A percentile compares a stretch with the other conserved stretches of the same genome.
phyloP scores from a whole-genome alignment of 2,888 invertebrate species.

The Matsumyia berberina region DNA sequence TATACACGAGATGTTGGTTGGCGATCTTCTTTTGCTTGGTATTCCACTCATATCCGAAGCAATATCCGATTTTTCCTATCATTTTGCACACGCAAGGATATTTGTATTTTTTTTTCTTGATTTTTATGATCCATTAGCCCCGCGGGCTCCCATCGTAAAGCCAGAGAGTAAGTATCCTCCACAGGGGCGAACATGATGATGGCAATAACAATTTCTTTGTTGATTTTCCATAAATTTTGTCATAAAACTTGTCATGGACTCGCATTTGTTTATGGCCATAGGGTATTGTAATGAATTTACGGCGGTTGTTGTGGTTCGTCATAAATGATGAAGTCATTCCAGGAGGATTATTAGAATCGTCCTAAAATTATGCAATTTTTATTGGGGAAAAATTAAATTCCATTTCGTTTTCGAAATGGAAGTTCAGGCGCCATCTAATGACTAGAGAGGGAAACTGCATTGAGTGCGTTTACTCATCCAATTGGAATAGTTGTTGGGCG shows the following conservation, averaged over 20 bases:
- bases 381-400: neutral
- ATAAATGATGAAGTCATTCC: neutral
- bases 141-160: neutral
- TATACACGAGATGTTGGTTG: constrained; percentile 2
- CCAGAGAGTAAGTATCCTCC: neutral
- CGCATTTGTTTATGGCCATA: neutral
- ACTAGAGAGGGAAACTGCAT: neutral
- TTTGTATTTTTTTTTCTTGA: neutral
- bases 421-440: constrained; percentile 6
- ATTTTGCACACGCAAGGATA: constrained; percentile 10
- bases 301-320: neutral
- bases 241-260: constrained; percentile 9
- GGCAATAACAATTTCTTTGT: neutral
- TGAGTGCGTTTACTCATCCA: constrained; percentile 4
- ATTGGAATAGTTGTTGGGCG: neutral
- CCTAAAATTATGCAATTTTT: constrained; percentile 52
- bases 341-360: constrained; percentile 13
- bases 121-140: constrained; percentile 1
- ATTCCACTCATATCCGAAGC: neutral
- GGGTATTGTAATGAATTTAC: constrained; percentile 1
- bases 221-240: neutral
- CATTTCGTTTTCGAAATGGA: neutral
- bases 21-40: neutral
- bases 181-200: neutral
- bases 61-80: neutral